phyloP scores from a whole-genome alignment of 2,888 invertebrate genomes.

The Smittia aterrima region DNA sequence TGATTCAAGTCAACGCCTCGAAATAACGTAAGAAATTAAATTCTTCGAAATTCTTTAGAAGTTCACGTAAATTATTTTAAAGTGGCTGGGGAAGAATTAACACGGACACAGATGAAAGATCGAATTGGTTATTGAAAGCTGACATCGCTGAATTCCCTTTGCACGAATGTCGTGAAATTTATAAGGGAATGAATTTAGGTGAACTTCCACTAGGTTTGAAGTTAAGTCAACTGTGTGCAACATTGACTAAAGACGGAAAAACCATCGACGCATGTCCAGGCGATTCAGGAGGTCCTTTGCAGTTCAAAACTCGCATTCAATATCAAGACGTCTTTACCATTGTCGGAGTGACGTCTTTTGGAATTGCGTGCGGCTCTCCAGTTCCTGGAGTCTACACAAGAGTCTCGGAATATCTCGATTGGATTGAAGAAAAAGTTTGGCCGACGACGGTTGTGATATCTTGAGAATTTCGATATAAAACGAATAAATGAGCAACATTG shows the following conservation, averaged over 20 bases:
- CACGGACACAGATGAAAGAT: background rate
- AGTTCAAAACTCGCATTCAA: background rate
- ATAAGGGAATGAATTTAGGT: background rate
- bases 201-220: background rate
- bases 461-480: no score
- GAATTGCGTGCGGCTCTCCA: constrained; percentile 46
- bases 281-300: constrained; percentile 48
- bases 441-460: constrained; percentile 40
- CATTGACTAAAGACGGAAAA: background rate
- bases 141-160: background rate
- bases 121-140: background rate
- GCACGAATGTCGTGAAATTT: background rate
- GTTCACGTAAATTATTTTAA: background rate
- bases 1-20: constrained; percentile 14
- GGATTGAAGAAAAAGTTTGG: constrained; percentile 51
- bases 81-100: constrained; percentile 1
- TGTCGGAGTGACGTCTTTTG: constrained; percentile 49
- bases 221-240: constrained; percentile 4
- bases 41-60: no score
- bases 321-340: constrained; percentile 42
- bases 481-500: no score
- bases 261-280: constrained; percentile 42
- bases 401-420: constrained; percentile 50
- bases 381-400: constrained; percentile 50
- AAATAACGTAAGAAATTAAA: constrained; percentile 39